Conservation (phyloP, 2,888 invertebrate species). For the Rugalucina vietnamica region DNA sequence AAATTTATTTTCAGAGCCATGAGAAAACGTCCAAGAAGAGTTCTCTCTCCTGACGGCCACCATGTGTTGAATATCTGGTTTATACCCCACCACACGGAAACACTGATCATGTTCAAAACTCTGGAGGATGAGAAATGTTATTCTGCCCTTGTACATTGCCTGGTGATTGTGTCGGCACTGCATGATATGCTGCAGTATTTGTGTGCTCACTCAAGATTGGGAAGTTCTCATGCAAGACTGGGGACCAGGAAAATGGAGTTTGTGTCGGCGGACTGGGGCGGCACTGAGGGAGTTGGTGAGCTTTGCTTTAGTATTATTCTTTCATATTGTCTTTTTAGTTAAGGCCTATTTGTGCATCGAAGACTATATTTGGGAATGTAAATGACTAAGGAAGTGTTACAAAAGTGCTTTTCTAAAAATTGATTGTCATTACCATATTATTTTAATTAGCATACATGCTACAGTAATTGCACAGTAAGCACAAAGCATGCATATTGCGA, state of each 20-base stretch:
- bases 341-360: too few relatives aligned
- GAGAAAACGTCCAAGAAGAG: slow-evolving; percentile 78
- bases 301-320: too few relatives aligned
- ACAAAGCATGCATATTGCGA: too few relatives aligned
- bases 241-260: slow-evolving; percentile 78
- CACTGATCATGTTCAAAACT: slow-evolving; percentile 81
- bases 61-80: slow-evolving; percentile 83
- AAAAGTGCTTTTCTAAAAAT: too few relatives aligned
- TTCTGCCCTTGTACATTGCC: slow-evolving; percentile 72
- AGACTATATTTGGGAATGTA: too few relatives aligned
- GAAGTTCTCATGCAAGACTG: slow-evolving; percentile 77
- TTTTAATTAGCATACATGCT: too few relatives aligned
- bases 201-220: slow-evolving; percentile 81
- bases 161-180: slow-evolving; percentile 78
- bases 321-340: too few relatives aligned
- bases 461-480: too few relatives aligned
- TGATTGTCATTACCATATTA: too few relatives aligned
- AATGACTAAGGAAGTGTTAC: too few relatives aligned
- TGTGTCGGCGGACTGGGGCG: slow-evolving; percentile 83
- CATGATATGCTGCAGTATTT: slow-evolving; percentile 83
- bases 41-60: slow-evolving; percentile 79
- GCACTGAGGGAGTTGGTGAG: slow-evolving; percentile 82
- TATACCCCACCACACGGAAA: slow-evolving; percentile 82
- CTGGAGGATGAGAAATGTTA: slow-evolving; percentile 76
- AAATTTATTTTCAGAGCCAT: slow-evolving; percentile 71